Percentiles rank a stretch among this genome's conserved stretches.
Conservation (phyloP, 1,140 invertebrate species). For the Eulimnadia texana region DNA sequence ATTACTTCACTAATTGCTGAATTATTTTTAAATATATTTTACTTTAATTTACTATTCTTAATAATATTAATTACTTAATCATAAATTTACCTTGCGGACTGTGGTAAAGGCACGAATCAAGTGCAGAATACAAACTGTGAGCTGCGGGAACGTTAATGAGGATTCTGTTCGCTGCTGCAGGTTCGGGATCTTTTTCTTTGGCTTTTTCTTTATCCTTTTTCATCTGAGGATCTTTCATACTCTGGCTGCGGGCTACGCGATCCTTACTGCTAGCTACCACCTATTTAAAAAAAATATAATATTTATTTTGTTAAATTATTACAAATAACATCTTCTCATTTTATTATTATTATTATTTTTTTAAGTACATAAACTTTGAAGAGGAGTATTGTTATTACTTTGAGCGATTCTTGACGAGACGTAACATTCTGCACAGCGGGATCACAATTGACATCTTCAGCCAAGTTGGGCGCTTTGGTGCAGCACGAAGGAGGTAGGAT, state of each 20-base stretch:
- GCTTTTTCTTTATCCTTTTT: slow-evolving; percentile 9
- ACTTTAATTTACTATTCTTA: no score
- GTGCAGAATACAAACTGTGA: slow-evolving; percentile 7
- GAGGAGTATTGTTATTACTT: no score
- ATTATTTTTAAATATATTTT: no score
- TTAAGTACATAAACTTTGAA: no score
- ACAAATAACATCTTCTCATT: no score
- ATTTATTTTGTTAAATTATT: no score
- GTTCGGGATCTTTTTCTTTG: not conserved
- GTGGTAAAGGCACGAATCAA: slow-evolving; percentile 12
- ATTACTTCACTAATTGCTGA: no score
- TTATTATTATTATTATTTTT: no score
- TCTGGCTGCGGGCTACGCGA: slow-evolving; percentile 14
- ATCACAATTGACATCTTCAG: not conserved
- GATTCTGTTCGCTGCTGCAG: not conserved
- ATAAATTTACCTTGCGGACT: slow-evolving; percentile 14
- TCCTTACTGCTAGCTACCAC: no score
- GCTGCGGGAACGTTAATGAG: not conserved
- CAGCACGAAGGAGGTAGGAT: slow-evolving; percentile 22
- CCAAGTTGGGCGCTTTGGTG: slow-evolving; percentile 18
- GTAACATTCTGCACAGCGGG: no score
- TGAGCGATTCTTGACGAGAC: not conserved
- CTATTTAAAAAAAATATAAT: no score
- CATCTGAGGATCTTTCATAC: slow-evolving; percentile 16
- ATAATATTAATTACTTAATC: not conserved